Conservation (phyloP, 2,888 invertebrate species). For the Eubasilissa splendida region DNA sequence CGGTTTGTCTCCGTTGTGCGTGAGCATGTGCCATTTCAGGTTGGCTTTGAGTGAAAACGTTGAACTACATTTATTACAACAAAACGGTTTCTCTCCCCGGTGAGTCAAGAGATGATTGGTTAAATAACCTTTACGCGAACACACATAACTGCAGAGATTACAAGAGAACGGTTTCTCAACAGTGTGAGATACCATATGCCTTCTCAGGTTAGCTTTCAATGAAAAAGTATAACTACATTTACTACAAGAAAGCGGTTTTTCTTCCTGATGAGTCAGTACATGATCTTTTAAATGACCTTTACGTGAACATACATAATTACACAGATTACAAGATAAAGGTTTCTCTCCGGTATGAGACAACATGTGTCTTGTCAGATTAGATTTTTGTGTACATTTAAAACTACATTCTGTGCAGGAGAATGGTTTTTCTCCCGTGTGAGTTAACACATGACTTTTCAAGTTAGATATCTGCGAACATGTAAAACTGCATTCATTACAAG, state of each 20-base stretch:
- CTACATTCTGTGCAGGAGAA: not conserved
- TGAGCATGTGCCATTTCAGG: no score
- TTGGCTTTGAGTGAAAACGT: no score
- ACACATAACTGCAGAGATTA: no score
- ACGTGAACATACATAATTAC: not conserved
- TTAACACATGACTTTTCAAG: constrained; percentile 10
- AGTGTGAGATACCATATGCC: no score
- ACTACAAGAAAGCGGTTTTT: not conserved
- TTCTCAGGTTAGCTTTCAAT: no score
- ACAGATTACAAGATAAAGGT: not conserved
- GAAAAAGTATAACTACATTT: no score
- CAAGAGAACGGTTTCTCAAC: no score
- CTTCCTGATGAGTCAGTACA: not conserved
- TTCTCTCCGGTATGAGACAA: not conserved
- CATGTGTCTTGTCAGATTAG: not conserved
- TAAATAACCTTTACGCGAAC: no score
- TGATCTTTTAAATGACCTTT: not conserved
- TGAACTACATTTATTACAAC: no score
- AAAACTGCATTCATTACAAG: constrained; percentile 4
- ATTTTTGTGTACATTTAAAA: not conserved
- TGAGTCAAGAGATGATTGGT: no score
- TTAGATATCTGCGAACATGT: constrained; percentile 1
- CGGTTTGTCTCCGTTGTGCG: no score
- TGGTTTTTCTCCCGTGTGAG: not conserved
- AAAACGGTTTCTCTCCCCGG: no score